Percentiles rank a stretch among this genome's conserved stretches.
phyloP scores from a whole-genome alignment of 2,113 vertebrate species.

The Uria aalge region DNA sequence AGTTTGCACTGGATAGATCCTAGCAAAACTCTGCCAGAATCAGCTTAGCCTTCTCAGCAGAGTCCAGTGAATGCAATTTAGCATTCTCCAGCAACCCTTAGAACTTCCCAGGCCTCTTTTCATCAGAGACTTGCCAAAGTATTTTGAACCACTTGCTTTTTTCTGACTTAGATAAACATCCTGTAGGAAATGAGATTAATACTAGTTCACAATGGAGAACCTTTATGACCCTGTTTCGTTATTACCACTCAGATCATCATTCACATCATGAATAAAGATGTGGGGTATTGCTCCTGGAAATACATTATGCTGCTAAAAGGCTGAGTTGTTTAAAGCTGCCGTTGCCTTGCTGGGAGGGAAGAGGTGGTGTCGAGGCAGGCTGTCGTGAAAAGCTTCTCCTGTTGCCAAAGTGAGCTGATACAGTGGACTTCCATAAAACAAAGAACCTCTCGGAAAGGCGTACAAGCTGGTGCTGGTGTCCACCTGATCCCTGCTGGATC shows the following conservation, averaged over 20 bases:
- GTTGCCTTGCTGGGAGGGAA: not conserved
- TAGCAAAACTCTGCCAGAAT: not conserved
- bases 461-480: not conserved
- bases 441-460: not conserved
- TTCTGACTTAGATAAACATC: slow-evolving; percentile 45
- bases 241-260: not conserved
- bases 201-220: not conserved
- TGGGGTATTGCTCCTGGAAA: not conserved
- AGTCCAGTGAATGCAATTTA: not conserved
- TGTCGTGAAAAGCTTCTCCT: not conserved
- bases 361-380: not conserved
- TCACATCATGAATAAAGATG: slow-evolving; percentile 18
- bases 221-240: slow-evolving; percentile 3
- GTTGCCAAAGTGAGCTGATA: not conserved
- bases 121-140: slow-evolving; percentile 6
- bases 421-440: not conserved
- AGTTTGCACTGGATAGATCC: not conserved
- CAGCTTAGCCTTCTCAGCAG: not conserved
- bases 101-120: not conserved
- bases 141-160: slow-evolving; percentile 22
- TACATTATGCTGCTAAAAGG: not conserved
- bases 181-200: slow-evolving; percentile 43
- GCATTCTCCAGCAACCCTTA: not conserved
- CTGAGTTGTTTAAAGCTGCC: not conserved
- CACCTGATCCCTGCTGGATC: not conserved